Evolutionary conservation across 2,797 vertebrate genomes (phyloP).

Genomic region (Geotrypetes seraphini): DNA sequence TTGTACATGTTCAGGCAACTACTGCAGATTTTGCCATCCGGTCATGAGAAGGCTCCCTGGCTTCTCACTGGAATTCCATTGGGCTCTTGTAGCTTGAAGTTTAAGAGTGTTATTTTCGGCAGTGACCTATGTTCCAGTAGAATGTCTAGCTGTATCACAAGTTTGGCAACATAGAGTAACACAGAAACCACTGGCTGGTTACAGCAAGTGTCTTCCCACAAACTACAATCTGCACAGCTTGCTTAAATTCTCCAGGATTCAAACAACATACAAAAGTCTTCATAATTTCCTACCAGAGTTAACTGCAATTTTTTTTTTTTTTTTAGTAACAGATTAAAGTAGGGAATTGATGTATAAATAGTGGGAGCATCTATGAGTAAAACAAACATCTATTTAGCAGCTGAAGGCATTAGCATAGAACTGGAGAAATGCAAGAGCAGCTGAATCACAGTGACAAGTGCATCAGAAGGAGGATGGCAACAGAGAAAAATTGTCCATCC

Average conservation of each 20-base stretch:
- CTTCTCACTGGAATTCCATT: conserved; percentile 56
- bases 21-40: conserved; percentile 39
- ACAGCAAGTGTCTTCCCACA: conserved; percentile 25
- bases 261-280: not conserved
- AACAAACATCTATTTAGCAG: too few species aligned
- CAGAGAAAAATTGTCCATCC: too few species aligned
- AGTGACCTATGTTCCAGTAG: conserved; percentile 66
- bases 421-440: too few species aligned
- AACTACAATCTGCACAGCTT: conserved; percentile 3
- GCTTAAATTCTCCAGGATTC: not conserved
- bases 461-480: too few species aligned
- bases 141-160: conserved; percentile 50
- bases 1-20: conserved; percentile 19
- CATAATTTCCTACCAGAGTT: too few species aligned
- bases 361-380: too few species aligned
- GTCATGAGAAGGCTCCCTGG: conserved; percentile 33
- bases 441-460: too few species aligned
- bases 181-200: conserved; percentile 38
- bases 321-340: too few species aligned
- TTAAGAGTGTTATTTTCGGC: conserved; percentile 80
- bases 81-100: conserved; percentile 59
- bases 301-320: too few species aligned
- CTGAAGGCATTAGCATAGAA: too few species aligned
- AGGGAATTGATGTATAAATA: too few species aligned
- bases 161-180: conserved; percentile 35